phyloP scores from a whole-genome alignment of 2,888 invertebrate genomes.

The Parasteatoda lunata region DNA sequence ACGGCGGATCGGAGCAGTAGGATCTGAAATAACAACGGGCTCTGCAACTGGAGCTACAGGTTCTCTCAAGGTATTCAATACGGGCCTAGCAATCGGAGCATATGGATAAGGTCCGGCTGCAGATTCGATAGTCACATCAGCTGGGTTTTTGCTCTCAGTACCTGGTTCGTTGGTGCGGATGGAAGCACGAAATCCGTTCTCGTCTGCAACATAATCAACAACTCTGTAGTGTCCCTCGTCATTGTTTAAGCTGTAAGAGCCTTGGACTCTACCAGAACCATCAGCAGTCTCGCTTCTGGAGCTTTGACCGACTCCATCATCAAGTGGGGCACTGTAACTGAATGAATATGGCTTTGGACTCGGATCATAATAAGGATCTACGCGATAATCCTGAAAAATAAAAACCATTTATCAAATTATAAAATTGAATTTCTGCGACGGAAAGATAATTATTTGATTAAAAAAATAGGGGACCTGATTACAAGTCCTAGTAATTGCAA shows the following conservation, averaged over 20 bases:
- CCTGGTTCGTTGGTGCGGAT: constrained; percentile 63
- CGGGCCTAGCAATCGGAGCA: background rate
- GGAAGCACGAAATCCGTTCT: constrained; percentile 54
- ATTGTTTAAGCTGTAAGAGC: constrained; percentile 62
- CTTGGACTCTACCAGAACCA: constrained; percentile 52
- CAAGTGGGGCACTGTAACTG: constrained; percentile 53
- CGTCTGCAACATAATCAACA: constrained; percentile 56
- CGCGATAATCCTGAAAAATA: too few species aligned
- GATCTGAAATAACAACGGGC: background rate
- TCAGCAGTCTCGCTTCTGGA: constrained; percentile 52
- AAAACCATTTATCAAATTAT: too few species aligned
- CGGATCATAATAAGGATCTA: constrained; percentile 29
- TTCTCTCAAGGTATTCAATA: constrained; percentile 1
- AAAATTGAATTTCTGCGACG: too few species aligned
- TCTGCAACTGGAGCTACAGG: background rate
- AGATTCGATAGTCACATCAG: constrained; percentile 59
- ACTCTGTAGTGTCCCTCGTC: constrained; percentile 57
- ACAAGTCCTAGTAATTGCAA: too few species aligned
- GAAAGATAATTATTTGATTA: too few species aligned
- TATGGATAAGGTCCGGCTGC: constrained; percentile 19
- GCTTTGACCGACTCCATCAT: constrained; percentile 58
- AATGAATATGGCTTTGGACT: constrained; percentile 61
- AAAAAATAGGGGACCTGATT: too few species aligned
- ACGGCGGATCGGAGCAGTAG: background rate
- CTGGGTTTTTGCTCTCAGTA: constrained; percentile 59